Conservation (phyloP, 2,113 vertebrate genomes). For the Lonchura striata region DNA sequence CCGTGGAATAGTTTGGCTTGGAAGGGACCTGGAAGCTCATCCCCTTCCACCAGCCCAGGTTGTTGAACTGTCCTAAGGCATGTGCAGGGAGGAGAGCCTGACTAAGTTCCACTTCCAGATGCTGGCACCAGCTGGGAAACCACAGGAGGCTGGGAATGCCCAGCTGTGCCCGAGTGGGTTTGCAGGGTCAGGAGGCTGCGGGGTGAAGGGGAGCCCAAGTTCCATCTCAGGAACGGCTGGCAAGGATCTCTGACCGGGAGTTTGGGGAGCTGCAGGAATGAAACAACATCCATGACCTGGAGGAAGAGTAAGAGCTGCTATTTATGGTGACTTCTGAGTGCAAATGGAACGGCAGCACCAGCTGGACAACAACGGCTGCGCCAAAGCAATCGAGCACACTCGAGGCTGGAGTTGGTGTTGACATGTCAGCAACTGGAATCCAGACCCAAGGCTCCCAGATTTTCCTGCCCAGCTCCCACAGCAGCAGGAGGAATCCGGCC, state of each 20-base stretch:
- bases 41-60: not conserved
- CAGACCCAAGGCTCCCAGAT: not conserved
- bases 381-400: not conserved
- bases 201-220: not conserved
- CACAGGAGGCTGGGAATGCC: conserved; percentile 14
- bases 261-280: not conserved
- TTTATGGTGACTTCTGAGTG: not conserved
- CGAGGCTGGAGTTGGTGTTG: not conserved
- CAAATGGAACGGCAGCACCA: not conserved
- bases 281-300: not conserved
- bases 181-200: not conserved
- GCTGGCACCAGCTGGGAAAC: not conserved
- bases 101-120: not conserved
- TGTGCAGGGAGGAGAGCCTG: not conserved
- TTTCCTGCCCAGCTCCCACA: not conserved
- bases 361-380: not conserved
- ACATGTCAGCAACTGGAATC: not conserved
- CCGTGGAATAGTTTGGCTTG: not conserved
- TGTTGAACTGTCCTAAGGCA: not conserved
- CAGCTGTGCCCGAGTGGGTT: fast-evolving
- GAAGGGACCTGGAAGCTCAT: not conserved
- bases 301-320: not conserved
- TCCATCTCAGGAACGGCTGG: not conserved
- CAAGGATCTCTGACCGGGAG: fast-evolving
- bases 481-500: not conserved